phyloP scores from a whole-genome alignment of 1,140 invertebrate genomes.

The Caenorhabditis inopinata region DNA sequence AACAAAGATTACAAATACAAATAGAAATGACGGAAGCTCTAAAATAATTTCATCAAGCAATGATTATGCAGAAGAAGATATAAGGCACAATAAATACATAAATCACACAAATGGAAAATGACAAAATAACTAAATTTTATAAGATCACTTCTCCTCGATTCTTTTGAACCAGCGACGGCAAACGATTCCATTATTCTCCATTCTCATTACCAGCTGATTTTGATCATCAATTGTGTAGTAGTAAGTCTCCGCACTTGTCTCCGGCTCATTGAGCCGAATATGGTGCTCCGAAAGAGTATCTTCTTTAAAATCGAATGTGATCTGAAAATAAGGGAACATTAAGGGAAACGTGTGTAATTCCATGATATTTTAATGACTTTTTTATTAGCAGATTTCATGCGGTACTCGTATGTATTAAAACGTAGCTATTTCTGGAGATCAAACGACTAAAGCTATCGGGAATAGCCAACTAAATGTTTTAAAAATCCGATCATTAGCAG shows the following conservation, averaged over 20 bases:
- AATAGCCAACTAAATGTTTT: too few relatives aligned
- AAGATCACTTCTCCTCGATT: slow-evolving; percentile 26
- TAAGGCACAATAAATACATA: not conserved
- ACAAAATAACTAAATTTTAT: not conserved
- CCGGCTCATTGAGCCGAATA: slow-evolving; percentile 54
- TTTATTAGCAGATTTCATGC: too few relatives aligned
- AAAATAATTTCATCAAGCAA: not conserved
- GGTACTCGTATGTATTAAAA: too few relatives aligned
- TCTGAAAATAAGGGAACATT: too few relatives aligned
- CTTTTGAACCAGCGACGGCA: slow-evolving; percentile 50
- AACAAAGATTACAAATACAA: too few relatives aligned
- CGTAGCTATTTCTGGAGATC: too few relatives aligned
- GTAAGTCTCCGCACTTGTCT: slow-evolving; percentile 56
- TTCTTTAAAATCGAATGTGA: slow-evolving; percentile 54
- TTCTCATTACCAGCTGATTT: slow-evolving; percentile 55
- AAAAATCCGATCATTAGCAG: too few relatives aligned
- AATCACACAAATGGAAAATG: not conserved
- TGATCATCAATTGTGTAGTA: slow-evolving; percentile 56
- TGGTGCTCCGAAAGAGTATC: slow-evolving; percentile 56
- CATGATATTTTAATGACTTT: too few relatives aligned
- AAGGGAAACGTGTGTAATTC: too few relatives aligned
- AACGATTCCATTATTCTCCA: slow-evolving; percentile 49
- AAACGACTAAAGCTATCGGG: too few relatives aligned
- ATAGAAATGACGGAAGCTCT: too few relatives aligned
- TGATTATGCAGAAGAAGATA: too few relatives aligned